These are phyloP conservation scores for Tolmerus cingulatus DNA, from an alignment of 2,888 invertebrate species.

Conservation along the genomic window DNA sequence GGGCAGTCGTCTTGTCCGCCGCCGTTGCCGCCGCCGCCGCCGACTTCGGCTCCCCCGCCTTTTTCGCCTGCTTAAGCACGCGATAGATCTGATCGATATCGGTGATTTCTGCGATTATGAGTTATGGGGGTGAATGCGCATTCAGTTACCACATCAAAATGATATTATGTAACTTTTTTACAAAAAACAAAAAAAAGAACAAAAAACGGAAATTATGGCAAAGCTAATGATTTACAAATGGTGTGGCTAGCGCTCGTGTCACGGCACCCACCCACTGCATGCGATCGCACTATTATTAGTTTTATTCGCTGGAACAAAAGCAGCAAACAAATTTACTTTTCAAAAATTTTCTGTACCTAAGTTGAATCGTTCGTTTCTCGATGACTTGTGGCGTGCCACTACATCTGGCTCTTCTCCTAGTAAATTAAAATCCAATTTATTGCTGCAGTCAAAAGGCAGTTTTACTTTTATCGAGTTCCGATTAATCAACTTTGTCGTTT, in stretches of 20 bases:
- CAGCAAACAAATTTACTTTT: slow-evolving; percentile 1
- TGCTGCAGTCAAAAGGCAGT: neutral
- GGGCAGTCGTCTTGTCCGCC: slow-evolving; percentile 8
- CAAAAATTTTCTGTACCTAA: slow-evolving; percentile 44
- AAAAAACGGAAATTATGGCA: neutral
- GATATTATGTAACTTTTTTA: neutral
- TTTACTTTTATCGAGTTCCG: neutral
- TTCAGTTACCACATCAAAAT: neutral
- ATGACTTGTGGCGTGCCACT: slow-evolving; percentile 47
- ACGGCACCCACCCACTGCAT: neutral
- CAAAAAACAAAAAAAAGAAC: too few species aligned
- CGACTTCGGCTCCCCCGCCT: slow-evolving; percentile 83
- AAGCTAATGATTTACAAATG: slow-evolving; percentile 9
- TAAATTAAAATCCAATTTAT: slow-evolving; percentile 33
- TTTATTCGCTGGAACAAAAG: slow-evolving; percentile 29
- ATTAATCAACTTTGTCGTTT: neutral
- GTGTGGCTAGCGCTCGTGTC: neutral
- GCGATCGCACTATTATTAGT: neutral
- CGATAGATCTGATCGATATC: slow-evolving; percentile 93
- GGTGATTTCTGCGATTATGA: slow-evolving; percentile 58
- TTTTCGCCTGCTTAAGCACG: slow-evolving; percentile 93
- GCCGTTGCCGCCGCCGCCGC: neutral
- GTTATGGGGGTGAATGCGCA: slow-evolving; percentile 22
- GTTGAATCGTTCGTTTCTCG: slow-evolving; percentile 46
- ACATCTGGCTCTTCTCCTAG: slow-evolving; percentile 48